Conservation (phyloP, 1,140 invertebrate genomes). For the Meloidogyne floridensis region DNA sequence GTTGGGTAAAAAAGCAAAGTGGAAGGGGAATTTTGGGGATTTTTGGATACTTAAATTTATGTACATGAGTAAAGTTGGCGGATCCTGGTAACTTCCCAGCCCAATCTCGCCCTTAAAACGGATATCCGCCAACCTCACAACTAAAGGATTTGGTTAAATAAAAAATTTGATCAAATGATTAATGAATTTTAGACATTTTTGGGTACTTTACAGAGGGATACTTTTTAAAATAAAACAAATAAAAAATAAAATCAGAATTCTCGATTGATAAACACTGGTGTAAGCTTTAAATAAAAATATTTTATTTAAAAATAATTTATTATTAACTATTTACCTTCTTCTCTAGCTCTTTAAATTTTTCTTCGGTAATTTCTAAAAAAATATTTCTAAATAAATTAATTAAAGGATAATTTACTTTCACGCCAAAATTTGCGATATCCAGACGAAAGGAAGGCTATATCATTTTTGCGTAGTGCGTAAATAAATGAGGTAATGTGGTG, state of each 20-base stretch:
- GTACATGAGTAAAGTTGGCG: too few relatives aligned
- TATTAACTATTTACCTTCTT: background rate
- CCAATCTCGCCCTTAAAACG: too few relatives aligned
- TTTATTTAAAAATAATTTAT: too few relatives aligned
- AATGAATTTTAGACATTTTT: too few relatives aligned
- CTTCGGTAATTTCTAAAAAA: background rate
- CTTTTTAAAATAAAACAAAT: background rate
- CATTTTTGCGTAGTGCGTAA: background rate
- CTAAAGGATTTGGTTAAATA: too few relatives aligned
- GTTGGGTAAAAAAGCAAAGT: too few relatives aligned
- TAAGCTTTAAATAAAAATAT: background rate
- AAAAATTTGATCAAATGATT: too few relatives aligned
- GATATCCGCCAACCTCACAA: too few relatives aligned
- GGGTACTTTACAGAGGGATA: too few relatives aligned
- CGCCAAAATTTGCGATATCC: slow-evolving; percentile 2
- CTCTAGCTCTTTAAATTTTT: slow-evolving; percentile 1
- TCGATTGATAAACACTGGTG: background rate
- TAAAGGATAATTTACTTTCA: background rate
- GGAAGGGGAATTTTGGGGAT: too few relatives aligned
- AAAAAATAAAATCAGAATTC: background rate
- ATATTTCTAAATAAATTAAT: background rate
- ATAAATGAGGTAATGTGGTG: background rate
- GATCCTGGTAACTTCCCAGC: too few relatives aligned
- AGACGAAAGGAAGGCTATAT: background rate
- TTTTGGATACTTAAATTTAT: too few relatives aligned